Conservation (phyloP, 2,888 invertebrate species). For the Lithosia quadra region DNA sequence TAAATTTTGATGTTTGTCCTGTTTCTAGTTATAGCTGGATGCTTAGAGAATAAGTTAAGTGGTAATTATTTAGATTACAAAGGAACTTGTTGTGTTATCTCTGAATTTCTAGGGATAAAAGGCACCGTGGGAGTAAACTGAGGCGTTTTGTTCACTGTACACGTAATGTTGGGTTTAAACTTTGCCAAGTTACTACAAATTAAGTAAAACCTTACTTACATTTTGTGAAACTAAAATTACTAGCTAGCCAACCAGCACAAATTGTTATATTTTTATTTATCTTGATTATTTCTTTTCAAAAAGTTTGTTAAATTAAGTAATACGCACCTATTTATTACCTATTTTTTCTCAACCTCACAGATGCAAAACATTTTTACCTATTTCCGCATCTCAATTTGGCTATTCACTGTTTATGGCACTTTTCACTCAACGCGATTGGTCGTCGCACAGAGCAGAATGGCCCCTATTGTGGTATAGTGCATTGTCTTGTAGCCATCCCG, state of each 20-base stretch:
- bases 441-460: slow-evolving; percentile 67
- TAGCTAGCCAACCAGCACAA: background rate
- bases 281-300: no score
- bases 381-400: slow-evolving; percentile 56
- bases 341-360: slow-evolving; percentile 48
- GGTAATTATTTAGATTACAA: slow-evolving; percentile 43
- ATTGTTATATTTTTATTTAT: no score
- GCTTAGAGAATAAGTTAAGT: slow-evolving; percentile 41
- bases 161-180: slow-evolving; percentile 12
- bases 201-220: slow-evolving; percentile 17
- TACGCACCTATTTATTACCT: background rate
- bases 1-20: slow-evolving; percentile 67
- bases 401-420: slow-evolving; percentile 80
- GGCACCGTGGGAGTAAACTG: slow-evolving; percentile 15
- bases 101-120: slow-evolving; percentile 21
- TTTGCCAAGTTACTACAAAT: slow-evolving; percentile 17
- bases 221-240: background rate
- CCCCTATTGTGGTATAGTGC: slow-evolving; percentile 70
- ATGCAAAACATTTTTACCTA: slow-evolving; percentile 56
- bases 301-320: no score
- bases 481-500: slow-evolving; percentile 69
- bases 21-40: slow-evolving; percentile 47
- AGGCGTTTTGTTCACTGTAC: slow-evolving; percentile 12
- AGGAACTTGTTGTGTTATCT: slow-evolving; percentile 28
- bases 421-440: slow-evolving; percentile 85